phyloP scores from a whole-genome alignment of 23 tunicate genomes.

The Phallusia fumigata region DNA sequence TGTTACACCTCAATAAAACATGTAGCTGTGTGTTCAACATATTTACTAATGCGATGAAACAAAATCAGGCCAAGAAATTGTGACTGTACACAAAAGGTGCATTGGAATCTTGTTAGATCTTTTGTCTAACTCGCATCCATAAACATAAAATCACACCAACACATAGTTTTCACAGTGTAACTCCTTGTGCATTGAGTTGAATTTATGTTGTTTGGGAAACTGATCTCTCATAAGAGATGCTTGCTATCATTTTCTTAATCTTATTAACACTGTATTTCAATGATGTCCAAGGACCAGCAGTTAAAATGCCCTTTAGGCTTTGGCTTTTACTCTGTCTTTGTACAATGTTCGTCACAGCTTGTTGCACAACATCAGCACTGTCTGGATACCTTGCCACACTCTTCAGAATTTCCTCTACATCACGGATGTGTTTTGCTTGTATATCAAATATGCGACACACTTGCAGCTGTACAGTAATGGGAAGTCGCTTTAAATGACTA shows the following conservation, averaged over 20 bases:
- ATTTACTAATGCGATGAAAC: no score
- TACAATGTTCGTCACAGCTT: slow-evolving; percentile 59
- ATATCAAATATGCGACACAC: slow-evolving; percentile 67
- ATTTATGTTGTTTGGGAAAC: no score
- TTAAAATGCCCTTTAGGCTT: slow-evolving; percentile 57
- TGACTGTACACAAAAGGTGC: no score
- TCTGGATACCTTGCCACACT: slow-evolving; percentile 82
- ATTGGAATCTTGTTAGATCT: no score
- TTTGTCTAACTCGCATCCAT: no score
- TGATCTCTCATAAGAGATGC: neutral
- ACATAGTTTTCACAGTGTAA: no score
- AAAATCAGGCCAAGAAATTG: no score
- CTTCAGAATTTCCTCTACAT: slow-evolving; percentile 74
- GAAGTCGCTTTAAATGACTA: slow-evolving; percentile 49
- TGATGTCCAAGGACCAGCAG: slow-evolving; percentile 72
- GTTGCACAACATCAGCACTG: slow-evolving; percentile 50
- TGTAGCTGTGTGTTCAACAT: no score
- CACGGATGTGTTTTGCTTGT: slow-evolving; percentile 70
- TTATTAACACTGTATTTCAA: slow-evolving; percentile 49
- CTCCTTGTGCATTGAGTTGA: no score
- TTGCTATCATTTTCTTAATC: slow-evolving; percentile 61
- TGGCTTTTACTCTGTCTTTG: slow-evolving; percentile 49
- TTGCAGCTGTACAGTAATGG: slow-evolving; percentile 36
- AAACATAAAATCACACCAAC: no score
- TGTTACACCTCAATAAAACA: no score